Evolutionary conservation across 2,888 invertebrate species (phyloP), one percentile per base, ranked within the genome.

Genomic region (Hirtodrosophila histrioides): DNA sequence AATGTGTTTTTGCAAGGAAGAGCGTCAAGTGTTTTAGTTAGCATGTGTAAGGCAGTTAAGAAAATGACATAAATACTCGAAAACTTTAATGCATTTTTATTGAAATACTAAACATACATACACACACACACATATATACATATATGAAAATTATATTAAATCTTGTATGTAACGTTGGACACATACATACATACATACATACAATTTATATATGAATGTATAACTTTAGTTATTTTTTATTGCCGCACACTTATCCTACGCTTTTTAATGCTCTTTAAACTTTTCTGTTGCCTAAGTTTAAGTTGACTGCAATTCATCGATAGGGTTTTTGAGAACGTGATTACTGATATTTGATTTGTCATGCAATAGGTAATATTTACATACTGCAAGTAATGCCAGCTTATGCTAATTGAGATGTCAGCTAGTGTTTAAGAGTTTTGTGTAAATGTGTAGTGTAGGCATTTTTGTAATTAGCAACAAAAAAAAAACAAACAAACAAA

Each of bases 221-320:
- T 8, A 78, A 77, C 67, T 67, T 54, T 35, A 41, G 8, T 44
- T 23, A 29, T 31, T 41, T 41, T 61, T 62, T 68, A 77, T 75
- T 80, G 82, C 88, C 88, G 86, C 88, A 86, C 80, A 70, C 46
- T 63, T 74, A 71, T 67, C 66, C 75, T 80, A 81, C 54, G 69
- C 85, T 74, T 73, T 51, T 57, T 55, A 54, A 69, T 68, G 57
- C 67, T 53, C 69, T 65, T 54, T 60, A 69, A 53, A 54, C 31
- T 9, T 50, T 76, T 79, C 75, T 84, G 88, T 84, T 84, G 84
- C 75, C 88, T 88, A 84, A 75, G 84, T 88, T 88, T 84, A 84
- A 84, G 88, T 86, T 75, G 75, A 65, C 71, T 79, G 76, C 63
- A 55, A 78, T 62, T 57, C 45, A 60, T 57, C 66, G 53, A 51